Evolutionary conservation across 2,113 vertebrate species (phyloP).

Genomic region (Anser cygnoides): DNA sequence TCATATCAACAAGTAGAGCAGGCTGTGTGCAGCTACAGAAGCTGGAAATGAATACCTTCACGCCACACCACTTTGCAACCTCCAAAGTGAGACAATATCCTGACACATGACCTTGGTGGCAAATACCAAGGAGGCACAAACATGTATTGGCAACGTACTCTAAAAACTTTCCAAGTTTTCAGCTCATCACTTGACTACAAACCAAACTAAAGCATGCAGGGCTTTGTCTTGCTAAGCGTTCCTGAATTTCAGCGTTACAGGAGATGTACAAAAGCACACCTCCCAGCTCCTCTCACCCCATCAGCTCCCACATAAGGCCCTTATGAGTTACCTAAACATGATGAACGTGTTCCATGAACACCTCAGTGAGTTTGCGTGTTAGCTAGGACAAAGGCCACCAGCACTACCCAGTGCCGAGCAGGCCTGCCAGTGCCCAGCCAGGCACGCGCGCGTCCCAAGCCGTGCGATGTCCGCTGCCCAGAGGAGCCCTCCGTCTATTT

Average conservation of each 20-base stretch:
- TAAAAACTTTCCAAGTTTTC: neutral
- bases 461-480: neutral
- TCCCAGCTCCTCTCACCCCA: neutral
- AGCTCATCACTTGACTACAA: neutral
- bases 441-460: neutral
- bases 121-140: neutral
- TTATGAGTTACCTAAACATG: neutral
- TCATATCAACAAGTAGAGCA: neutral
- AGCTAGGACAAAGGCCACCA: neutral
- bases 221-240: neutral
- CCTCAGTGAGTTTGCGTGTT: rapidly evolving
- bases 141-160: rapidly evolving
- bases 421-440: neutral
- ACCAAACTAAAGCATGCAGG: neutral
- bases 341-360: neutral
- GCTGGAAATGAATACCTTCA: neutral
- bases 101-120: neutral
- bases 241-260: neutral
- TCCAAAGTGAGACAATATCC: neutral
- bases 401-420: rapidly evolving
- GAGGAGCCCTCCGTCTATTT: neutral
- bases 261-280: neutral
- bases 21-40: neutral
- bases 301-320: neutral
- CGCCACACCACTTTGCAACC: neutral